Conservation (phyloP, 2,888 invertebrate species). For the Fabriciana adippe region DNA sequence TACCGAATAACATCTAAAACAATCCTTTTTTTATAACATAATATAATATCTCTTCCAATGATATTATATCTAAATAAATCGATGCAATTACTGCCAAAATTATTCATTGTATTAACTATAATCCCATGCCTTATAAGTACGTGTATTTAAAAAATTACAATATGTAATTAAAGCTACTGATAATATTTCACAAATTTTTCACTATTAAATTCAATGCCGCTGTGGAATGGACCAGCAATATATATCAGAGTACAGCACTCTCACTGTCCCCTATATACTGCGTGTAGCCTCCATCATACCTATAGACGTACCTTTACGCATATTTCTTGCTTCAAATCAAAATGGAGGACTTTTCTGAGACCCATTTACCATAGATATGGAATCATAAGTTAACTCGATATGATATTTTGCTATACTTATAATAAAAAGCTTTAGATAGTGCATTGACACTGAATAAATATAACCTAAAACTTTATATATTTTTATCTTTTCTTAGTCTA, state of each 20-base stretch:
- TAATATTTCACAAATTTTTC: background rate
- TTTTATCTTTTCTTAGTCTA: no score
- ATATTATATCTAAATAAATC: no score
- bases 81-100: no score
- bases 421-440: background rate
- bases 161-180: background rate
- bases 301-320: slow-evolving; percentile 34
- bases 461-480: no score
- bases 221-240: slow-evolving; percentile 56
- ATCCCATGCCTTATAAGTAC: no score
- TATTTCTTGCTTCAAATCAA: slow-evolving; percentile 35
- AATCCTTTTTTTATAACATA: no score
- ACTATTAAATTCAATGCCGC: slow-evolving; percentile 10
- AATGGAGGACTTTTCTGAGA: slow-evolving; percentile 29
- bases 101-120: no score
- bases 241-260: slow-evolving; percentile 55
- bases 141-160: background rate
- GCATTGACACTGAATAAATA: no score
- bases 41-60: no score
- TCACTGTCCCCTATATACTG: slow-evolving; percentile 49
- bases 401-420: slow-evolving; percentile 11
- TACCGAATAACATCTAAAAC: no score
- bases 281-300: slow-evolving; percentile 40
- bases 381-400: slow-evolving; percentile 13
- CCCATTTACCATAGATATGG: slow-evolving; percentile 30